phyloP scores from a whole-genome alignment of 2,113 vertebrate genomes.

The Aldabrachelys gigantea region DNA sequence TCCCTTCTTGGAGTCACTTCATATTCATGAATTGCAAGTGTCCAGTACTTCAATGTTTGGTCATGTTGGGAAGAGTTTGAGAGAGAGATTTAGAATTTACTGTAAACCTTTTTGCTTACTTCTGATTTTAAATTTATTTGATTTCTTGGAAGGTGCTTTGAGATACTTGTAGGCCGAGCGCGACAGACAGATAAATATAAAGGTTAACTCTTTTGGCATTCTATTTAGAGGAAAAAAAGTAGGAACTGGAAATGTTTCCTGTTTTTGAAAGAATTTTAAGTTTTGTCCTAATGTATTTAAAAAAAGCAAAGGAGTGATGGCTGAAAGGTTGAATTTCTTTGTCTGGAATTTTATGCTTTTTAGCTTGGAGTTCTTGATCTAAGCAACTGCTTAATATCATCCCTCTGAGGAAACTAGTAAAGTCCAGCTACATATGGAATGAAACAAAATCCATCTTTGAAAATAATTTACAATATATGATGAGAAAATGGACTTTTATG shows the following conservation, averaged over 20 bases:
- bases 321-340: conserved; percentile 6
- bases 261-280: not conserved
- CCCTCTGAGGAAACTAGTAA: conserved; percentile 52
- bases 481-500: conserved; percentile 72
- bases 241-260: not conserved
- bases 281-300: not conserved
- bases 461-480: conserved; percentile 67
- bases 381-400: conserved; percentile 42
- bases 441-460: conserved; percentile 70
- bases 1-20: not conserved
- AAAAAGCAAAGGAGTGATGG: not conserved
- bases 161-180: conserved; percentile 64
- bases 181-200: not conserved
- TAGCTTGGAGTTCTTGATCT: conserved; percentile 18
- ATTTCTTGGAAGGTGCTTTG: conserved; percentile 50
- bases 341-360: conserved; percentile 40
- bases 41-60: not conserved
- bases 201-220: conserved; percentile 41
- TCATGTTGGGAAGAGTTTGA: not conserved
- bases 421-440: conserved; percentile 68
- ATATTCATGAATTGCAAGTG: not conserved
- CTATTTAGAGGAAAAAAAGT: conserved; percentile 10
- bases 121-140: conserved; percentile 70
- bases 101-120: conserved; percentile 54
- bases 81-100: conserved; percentile 59